Conservation (phyloP, 2,113 vertebrate species). For the Cynoglossus semilaevis region DNA sequence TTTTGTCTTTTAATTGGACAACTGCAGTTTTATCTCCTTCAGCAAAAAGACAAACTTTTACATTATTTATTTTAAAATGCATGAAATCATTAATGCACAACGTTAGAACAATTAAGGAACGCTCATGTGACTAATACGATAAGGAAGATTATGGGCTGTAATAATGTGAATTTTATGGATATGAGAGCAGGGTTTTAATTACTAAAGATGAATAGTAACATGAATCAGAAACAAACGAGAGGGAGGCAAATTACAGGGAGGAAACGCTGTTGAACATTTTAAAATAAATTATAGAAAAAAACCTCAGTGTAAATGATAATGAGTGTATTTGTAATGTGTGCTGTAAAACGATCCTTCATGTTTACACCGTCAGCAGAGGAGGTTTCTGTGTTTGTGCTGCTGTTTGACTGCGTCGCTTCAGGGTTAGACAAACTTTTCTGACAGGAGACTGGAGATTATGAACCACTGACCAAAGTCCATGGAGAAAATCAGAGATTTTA, state of each 20-base stretch:
- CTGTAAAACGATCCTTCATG: background rate
- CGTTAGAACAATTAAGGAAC: conserved; percentile 32
- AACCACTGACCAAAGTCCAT: too few species aligned
- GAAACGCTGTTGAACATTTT: background rate
- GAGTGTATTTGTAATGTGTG: background rate
- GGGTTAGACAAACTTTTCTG: too few species aligned
- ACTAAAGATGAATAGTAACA: conserved; percentile 37
- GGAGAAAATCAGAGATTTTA: too few species aligned
- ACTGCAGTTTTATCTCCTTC: conserved; percentile 21
- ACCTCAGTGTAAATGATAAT: conserved; percentile 9
- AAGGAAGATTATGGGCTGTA: conserved; percentile 32
- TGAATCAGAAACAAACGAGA: conserved; percentile 37
- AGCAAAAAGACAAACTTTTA: conserved; percentile 16
- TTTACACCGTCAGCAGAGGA: background rate
- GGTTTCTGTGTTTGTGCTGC: too few species aligned
- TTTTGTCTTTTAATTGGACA: conserved; percentile 24
- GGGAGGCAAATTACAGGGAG: conserved; percentile 15
- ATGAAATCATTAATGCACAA: conserved; percentile 38
- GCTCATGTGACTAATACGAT: conserved; percentile 28
- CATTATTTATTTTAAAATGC: background rate
- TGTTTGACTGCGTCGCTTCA: too few species aligned
- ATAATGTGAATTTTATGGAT: conserved; percentile 48
- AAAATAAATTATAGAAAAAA: conserved; percentile 10
- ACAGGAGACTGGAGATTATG: too few species aligned
- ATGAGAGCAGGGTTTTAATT: conserved; percentile 50